Percentiles rank a stretch among this genome's conserved stretches.
Evolutionary conservation across 2,797 vertebrate species (phyloP).

Genomic region (Apogon talboti): DNA sequence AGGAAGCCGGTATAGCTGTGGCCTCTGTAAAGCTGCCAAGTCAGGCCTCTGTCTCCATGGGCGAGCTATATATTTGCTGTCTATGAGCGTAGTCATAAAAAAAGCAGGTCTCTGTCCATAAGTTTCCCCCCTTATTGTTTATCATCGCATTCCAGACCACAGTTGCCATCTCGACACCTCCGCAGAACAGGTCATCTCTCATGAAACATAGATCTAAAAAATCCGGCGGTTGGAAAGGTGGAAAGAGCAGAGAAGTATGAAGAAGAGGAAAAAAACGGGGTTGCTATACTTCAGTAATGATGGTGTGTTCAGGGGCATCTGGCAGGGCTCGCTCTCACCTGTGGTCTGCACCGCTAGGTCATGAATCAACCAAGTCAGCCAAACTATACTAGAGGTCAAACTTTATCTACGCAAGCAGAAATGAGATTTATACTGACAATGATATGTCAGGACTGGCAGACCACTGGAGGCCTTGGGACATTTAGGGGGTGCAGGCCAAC

Average conservation of each 20-base stretch:
- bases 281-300: slow-evolving; percentile 48
- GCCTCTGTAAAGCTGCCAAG: slow-evolving; percentile 61
- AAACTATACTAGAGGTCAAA: slow-evolving; percentile 62
- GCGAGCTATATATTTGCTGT: slow-evolving; percentile 52
- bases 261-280: too few relatives aligned
- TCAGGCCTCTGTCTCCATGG: slow-evolving; percentile 33
- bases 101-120: slow-evolving; percentile 40
- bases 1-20: slow-evolving; percentile 35
- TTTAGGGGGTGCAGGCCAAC: slow-evolving; percentile 25
- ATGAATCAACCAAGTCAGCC: slow-evolving; percentile 62
- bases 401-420: slow-evolving; percentile 54
- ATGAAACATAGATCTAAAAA: slow-evolving; percentile 39
- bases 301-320: slow-evolving; percentile 52
- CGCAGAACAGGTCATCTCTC: slow-evolving; percentile 32
- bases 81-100: slow-evolving; percentile 52
- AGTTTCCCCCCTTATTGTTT: slow-evolving; percentile 60
- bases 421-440: slow-evolving; percentile 55
- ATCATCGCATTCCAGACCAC: slow-evolving; percentile 57
- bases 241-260: slow-evolving; percentile 28
- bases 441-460: slow-evolving; percentile 50
- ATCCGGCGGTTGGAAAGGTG: slow-evolving; percentile 33
- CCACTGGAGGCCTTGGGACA: slow-evolving; percentile 31
- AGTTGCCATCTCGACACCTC: slow-evolving; percentile 31
- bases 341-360: slow-evolving; percentile 36
- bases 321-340: slow-evolving; percentile 54